Percentiles rank a stretch among this genome's conserved stretches.
Conservation (phyloP, 2,113 vertebrate genomes). For the Potamarius usumacintae region DNA sequence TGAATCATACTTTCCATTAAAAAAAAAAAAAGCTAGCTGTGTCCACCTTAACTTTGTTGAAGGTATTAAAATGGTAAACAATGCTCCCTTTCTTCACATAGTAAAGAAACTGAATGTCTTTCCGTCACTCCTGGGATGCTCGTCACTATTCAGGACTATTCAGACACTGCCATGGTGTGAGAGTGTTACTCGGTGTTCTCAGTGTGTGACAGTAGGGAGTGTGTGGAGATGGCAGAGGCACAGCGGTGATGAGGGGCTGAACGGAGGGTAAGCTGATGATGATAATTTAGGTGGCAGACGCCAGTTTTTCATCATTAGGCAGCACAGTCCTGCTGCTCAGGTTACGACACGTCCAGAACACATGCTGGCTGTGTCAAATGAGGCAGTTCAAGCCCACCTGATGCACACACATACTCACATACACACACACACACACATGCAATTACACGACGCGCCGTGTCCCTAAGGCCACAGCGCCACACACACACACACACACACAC, state of each 20-base stretch:
- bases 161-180: conserved; percentile 14
- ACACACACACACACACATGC: conserved; percentile 39
- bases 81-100: background rate
- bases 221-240: conserved; percentile 11
- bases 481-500: conserved; percentile 51
- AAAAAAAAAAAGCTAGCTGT: background rate
- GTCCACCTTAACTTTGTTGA: background rate
- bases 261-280: conserved; percentile 41
- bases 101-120: background rate
- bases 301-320: conserved; percentile 62
- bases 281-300: conserved; percentile 55
- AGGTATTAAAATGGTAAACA: background rate
- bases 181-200: conserved; percentile 38
- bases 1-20: background rate
- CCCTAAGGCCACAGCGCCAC: conserved; percentile 48
- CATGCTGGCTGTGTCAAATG: conserved; percentile 66
- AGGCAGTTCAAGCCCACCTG: conserved; percentile 64
- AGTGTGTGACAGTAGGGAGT: conserved; percentile 39
- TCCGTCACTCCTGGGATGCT: background rate
- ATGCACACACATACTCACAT: conserved; percentile 56
- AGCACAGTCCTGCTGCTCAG: conserved; percentile 57
- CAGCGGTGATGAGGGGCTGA: conserved; percentile 21
- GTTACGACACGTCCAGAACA: conserved; percentile 62
- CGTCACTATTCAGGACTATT: conserved; percentile 8
- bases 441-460: conserved; percentile 22